phyloP scores from a whole-genome alignment of 1,140 invertebrate genomes.

The Sycophaga agraensis region DNA sequence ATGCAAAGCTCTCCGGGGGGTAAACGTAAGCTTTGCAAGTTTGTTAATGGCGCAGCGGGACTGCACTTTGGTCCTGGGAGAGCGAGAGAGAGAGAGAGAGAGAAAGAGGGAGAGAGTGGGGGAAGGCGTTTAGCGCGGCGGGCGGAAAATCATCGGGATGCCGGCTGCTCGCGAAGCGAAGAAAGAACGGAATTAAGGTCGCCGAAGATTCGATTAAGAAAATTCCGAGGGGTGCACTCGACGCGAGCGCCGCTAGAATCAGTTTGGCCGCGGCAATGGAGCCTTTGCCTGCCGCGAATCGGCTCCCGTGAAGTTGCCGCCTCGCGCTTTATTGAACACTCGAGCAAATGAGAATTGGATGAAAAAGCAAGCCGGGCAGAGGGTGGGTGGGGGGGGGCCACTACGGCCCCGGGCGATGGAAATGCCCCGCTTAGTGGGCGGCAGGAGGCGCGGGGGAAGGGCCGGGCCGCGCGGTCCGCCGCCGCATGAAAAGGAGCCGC shows the following conservation, averaged over 20 bases:
- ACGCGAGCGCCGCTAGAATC: too few species aligned
- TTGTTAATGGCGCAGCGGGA: too few species aligned
- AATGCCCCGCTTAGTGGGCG: slow-evolving; percentile 14
- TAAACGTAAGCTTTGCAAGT: too few species aligned
- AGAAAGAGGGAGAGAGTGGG: too few species aligned
- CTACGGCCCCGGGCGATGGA: not conserved
- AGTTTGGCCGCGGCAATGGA: not conserved
- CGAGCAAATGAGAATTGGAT: slow-evolving; percentile 6
- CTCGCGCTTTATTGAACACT: not conserved
- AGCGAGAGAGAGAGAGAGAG: too few species aligned
- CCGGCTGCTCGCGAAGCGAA: too few species aligned
- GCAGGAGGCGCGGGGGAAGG: slow-evolving; percentile 12
- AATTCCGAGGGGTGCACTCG: too few species aligned
- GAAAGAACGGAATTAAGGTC: too few species aligned
- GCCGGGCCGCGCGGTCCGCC: slow-evolving; percentile 5
- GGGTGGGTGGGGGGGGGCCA: not conserved
- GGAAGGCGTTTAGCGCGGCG: too few species aligned
- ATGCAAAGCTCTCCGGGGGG: too few species aligned
- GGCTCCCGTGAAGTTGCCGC: not conserved
- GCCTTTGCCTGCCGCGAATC: not conserved
- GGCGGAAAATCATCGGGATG: too few species aligned
- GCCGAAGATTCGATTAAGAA: not conserved
- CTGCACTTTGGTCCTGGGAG: too few species aligned
- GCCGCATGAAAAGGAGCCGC: slow-evolving; percentile 24
- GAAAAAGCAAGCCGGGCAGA: not conserved